Evolutionary conservation across 2,797 vertebrate species (phyloP).

Genomic region (Dermochelys coriacea): DNA sequence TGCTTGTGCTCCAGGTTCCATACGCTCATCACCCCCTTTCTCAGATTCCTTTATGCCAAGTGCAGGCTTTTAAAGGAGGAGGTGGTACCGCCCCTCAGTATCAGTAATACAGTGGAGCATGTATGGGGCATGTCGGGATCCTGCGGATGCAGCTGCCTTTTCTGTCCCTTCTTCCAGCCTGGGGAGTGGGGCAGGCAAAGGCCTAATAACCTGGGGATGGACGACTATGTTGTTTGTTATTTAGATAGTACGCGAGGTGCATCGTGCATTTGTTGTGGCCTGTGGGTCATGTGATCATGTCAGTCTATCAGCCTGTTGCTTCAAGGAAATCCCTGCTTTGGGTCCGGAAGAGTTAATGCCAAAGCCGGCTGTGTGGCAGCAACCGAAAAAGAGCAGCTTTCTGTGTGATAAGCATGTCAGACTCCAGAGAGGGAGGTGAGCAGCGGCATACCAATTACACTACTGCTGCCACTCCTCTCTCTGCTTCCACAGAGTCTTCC

Average conservation of each 20-base stretch:
- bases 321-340: neutral
- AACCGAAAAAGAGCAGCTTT: slow-evolving; percentile 70
- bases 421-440: slow-evolving; percentile 57
- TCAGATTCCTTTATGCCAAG: neutral
- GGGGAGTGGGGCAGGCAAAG: neutral
- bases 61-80: neutral
- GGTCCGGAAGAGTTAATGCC: slow-evolving; percentile 67
- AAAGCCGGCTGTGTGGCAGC: neutral
- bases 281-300: neutral
- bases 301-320: neutral
- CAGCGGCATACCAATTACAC: slow-evolving; percentile 65
- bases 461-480: neutral
- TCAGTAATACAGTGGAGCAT: accelerated
- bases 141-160: accelerated
- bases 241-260: neutral
- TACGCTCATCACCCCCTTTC: too few relatives aligned
- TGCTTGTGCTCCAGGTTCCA: too few relatives aligned
- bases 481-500: neutral
- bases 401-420: slow-evolving; percentile 56
- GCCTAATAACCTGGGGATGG: neutral
- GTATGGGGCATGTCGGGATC: accelerated
- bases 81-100: neutral
- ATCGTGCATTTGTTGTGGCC: neutral
- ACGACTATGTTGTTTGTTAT: neutral
- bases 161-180: accelerated